These are phyloP conservation scores for Campoletis sonorensis DNA, from an alignment of 1,140 invertebrate genomes.

Conservation along the genomic window DNA sequence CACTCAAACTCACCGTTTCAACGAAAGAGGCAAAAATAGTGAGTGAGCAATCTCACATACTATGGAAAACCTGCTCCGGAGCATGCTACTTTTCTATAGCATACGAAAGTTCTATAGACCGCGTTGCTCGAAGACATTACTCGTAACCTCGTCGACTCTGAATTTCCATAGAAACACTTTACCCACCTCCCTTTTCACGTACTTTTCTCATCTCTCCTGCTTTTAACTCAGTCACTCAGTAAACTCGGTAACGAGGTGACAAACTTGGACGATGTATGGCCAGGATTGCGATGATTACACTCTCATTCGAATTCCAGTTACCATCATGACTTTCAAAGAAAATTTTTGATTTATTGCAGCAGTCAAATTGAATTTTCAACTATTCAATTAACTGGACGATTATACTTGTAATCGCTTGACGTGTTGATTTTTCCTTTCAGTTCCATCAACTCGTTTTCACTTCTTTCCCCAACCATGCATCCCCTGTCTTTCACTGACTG, in stretches of 20 bases:
- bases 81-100: background rate
- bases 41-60: slow-evolving; percentile 10
- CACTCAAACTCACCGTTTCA: slow-evolving; percentile 52
- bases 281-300: background rate
- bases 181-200: slow-evolving; percentile 31
- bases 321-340: background rate
- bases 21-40: slow-evolving; percentile 11
- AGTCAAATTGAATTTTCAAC: background rate
- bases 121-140: slow-evolving; percentile 66
- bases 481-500: background rate
- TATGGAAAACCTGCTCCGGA: background rate
- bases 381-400: background rate
- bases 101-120: slow-evolving; percentile 20
- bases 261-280: background rate
- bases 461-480: slow-evolving; percentile 32
- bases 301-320: background rate
- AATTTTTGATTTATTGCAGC: slow-evolving; percentile 1
- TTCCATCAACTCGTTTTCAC: slow-evolving; percentile 1
- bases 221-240: background rate
- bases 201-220: background rate
- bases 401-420: background rate
- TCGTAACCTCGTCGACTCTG: slow-evolving; percentile 48
- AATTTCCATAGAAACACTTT: slow-evolving; percentile 73
- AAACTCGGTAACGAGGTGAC: background rate
- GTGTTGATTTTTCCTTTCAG: background rate